Conservation (phyloP, 2,797 vertebrate species). For the Pangasius mekongensis region DNA sequence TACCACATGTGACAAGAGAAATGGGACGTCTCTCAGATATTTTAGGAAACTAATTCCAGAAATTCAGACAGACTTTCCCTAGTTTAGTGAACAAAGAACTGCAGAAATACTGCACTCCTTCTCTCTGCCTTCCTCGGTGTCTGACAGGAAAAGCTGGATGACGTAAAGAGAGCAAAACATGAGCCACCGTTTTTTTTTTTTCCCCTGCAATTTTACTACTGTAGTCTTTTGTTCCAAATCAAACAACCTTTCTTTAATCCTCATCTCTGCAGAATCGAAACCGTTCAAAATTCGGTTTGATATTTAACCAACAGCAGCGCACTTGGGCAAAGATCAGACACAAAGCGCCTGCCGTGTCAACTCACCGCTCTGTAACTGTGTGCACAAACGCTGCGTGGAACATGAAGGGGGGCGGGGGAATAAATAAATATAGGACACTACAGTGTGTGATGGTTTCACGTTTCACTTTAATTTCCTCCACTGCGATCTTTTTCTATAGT, state of each 20-base stretch:
- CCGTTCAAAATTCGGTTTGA: constrained; percentile 23
- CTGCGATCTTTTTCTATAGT: not conserved
- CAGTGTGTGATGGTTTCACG: not conserved
- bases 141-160: not conserved
- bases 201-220: no score
- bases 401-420: not conserved
- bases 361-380: not conserved
- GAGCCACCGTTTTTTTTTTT: not conserved
- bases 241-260: constrained; percentile 7
- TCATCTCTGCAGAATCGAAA: not conserved
- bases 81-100: not conserved
- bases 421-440: not conserved
- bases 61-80: not conserved
- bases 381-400: no score
- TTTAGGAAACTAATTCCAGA: not conserved
- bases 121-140: not conserved
- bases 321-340: constrained; percentile 38
- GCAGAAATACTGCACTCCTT: not conserved
- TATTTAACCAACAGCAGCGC: constrained; percentile 38
- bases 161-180: not conserved
- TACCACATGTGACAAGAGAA: no score
- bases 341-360: not conserved
- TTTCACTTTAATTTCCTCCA: not conserved
- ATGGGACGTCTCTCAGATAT: no score
- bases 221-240: not conserved